Evolutionary conservation across 2,113 vertebrate genomes (phyloP), one percentile per base, ranked within the genome.

Genomic region (Procavia capensis): DNA sequence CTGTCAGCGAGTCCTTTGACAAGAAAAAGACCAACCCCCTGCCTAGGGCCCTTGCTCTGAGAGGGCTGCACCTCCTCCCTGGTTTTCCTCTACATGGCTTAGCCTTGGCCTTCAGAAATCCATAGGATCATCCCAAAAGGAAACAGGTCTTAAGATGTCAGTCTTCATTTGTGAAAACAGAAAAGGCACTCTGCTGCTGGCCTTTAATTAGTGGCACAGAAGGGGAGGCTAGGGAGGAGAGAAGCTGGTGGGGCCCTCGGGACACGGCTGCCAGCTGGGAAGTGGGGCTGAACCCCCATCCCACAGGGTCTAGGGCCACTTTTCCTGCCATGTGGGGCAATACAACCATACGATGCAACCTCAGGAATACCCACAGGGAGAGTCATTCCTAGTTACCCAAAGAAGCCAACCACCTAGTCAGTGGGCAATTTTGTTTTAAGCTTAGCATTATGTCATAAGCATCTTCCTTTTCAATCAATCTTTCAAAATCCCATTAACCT

Each of bases 291-390:
- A 64, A 11, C 63, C n/a, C 22, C 17, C 54, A 22, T n/a, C n/a
- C 22, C 3, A 0, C 78, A 50, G 22, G 24, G 31, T 41, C 0
- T 0, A 64, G 79, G 50, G 31, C 75, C 4, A 36, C 24, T 39
- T 57, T 91, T 79, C 72, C 94, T 63, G 10, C 19, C 72, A 36
- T 17, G 20, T 16, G 5, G 82, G 47, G 34, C 50, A 31, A n/a
- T 9, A 0, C 6, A 39, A 6, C 43, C 34, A 9, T 0, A 10
- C 34, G 29, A 1, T 3, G 25, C 47, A 39, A 45, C 3, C 8
- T 43, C 9, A 50, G 79, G 72, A 50, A n/a, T 25, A 80, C 3
- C n/a, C 2, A 1, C 0, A 9, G 78, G 11, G 24, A 25, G 72
- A 43, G 72, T 5, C 9, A 4, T 31, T 5, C 41, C 78, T 64